Percentiles rank a stretch among this genome's conserved stretches.
These are phyloP conservation scores for Manis pentadactyla DNA, from an alignment of 2,797 vertebrate genomes.

Conservation along the genomic window DNA sequence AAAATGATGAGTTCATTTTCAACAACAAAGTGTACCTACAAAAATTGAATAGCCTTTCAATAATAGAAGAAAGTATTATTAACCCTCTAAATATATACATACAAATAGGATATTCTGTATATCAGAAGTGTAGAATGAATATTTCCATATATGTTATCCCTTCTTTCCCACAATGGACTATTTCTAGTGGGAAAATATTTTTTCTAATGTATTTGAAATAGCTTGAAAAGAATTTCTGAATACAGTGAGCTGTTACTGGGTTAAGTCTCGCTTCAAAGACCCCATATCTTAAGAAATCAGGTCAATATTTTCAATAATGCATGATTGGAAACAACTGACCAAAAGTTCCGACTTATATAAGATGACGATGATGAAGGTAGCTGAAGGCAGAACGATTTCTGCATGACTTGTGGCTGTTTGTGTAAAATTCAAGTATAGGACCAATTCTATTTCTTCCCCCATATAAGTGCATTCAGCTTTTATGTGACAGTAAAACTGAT, in stretches of 20 bases:
- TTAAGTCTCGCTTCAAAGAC: background rate
- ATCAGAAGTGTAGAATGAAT: background rate
- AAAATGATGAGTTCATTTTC: background rate
- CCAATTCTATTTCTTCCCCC: background rate
- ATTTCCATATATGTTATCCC: background rate
- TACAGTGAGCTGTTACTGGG: background rate
- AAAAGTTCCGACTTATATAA: background rate
- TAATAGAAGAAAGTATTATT: background rate
- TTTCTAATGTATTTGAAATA: background rate
- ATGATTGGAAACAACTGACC: background rate
- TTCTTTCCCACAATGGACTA: background rate
- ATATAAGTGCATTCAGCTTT: background rate
- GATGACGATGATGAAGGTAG: background rate
- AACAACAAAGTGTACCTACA: background rate
- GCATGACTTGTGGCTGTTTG: background rate
- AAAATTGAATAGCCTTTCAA: background rate
- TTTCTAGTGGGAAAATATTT: background rate
- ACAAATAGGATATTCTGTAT: background rate
- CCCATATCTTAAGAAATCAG: background rate
- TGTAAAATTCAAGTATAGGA: conserved; percentile 1
- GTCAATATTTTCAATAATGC: background rate
- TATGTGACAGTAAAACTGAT: background rate
- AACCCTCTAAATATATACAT: background rate
- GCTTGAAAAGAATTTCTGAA: background rate
- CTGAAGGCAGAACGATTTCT: background rate